Conservation (phyloP, 2,797 vertebrate species). For the Alectoris magna region DNA sequence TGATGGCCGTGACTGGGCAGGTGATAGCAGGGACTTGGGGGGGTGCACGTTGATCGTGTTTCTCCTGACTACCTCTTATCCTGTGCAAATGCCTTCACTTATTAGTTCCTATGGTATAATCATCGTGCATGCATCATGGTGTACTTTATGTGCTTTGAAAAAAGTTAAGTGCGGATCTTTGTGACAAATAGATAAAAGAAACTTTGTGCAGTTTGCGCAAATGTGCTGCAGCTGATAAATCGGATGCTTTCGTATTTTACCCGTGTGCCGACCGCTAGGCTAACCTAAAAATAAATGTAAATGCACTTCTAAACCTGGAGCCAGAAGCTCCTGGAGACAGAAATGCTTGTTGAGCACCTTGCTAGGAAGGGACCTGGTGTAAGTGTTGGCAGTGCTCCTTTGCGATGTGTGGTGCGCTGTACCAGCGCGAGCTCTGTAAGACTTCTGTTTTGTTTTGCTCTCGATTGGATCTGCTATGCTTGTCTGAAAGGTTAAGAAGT, state of each 20-base stretch:
- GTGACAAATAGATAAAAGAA: neutral
- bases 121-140: neutral
- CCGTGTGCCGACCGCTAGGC: accelerated
- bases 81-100: neutral
- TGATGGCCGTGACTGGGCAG: accelerated
- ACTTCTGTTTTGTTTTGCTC: neutral
- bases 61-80: neutral
- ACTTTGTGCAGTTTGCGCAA: neutral
- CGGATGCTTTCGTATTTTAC: neutral
- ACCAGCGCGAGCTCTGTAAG: neutral
- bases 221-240: neutral
- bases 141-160: neutral
- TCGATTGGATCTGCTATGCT: neutral
- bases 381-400: neutral
- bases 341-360: neutral
- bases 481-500: neutral
- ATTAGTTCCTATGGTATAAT: neutral
- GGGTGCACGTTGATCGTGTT: neutral
- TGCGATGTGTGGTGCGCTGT: neutral
- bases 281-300: neutral
- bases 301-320: neutral
- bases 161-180: neutral
- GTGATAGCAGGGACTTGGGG: neutral
- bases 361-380: neutral
- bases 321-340: neutral